Conservation (phyloP, 2,113 vertebrate species). For the Cochlearius cochlearius region DNA sequence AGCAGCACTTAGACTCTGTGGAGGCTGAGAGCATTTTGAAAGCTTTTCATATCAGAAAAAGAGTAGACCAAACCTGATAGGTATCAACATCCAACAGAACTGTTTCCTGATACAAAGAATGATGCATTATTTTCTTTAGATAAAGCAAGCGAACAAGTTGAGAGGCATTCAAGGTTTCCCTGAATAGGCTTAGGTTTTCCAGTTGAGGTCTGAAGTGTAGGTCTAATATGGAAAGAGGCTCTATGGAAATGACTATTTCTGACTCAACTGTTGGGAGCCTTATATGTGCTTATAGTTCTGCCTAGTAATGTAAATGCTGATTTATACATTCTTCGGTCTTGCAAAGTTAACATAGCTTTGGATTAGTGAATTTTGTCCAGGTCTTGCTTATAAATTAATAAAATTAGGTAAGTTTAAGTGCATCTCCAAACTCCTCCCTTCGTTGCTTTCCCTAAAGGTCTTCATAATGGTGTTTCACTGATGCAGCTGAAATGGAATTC, state of each 20-base stretch:
- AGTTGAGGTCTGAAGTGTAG: neutral
- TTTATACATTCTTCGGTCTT: neutral
- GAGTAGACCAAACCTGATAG: neutral
- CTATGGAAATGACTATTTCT: neutral
- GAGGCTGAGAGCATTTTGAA: neutral
- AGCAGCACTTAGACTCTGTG: neutral
- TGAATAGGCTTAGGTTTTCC: neutral
- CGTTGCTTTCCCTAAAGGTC: neutral
- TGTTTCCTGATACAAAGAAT: neutral
- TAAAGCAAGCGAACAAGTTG: neutral
- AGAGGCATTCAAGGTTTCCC: neutral
- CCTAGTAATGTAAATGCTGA: neutral
- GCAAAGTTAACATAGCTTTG: neutral
- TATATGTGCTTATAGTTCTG: neutral
- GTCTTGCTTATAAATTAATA: neutral
- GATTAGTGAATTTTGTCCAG: neutral
- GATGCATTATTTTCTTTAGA: neutral
- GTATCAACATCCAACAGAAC: neutral
- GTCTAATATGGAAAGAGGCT: neutral
- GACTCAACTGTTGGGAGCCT: neutral
- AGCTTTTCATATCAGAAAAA: constrained; percentile 15
- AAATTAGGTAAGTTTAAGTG: neutral
- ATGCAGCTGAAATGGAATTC: neutral
- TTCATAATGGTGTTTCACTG: neutral
- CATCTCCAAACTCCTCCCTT: neutral